These are phyloP conservation scores for Dromococcyx pavoninus DNA, from an alignment of 2,797 vertebrate genomes.

Conservation along the genomic window DNA sequence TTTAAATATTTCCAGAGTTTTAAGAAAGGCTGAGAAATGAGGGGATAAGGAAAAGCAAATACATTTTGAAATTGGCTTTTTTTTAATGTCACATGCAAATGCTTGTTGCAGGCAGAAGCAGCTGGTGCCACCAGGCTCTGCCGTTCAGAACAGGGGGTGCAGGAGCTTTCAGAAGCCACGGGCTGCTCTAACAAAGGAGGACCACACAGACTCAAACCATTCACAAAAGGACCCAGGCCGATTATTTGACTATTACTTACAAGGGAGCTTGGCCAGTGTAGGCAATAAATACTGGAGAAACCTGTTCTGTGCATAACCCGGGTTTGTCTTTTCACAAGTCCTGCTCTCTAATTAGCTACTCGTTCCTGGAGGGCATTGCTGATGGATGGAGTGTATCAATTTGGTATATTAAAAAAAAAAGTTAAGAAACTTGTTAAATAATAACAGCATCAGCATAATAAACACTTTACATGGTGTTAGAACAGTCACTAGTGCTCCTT, in stretches of 20 bases:
- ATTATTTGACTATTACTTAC: conserved; percentile 69
- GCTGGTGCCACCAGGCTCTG: conserved; percentile 62
- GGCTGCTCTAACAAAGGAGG: conserved; percentile 66
- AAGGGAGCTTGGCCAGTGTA: conserved; percentile 51
- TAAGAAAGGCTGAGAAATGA: neutral
- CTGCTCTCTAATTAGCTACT: conserved; percentile 65
- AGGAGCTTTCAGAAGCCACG: conserved; percentile 64
- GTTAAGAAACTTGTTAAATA: conserved; percentile 25
- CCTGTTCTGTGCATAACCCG: conserved; percentile 55
- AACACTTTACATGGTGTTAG: neutral
- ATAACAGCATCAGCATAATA: neutral
- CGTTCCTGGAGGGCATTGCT: conserved; percentile 53
- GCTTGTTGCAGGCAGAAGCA: conserved; percentile 57
- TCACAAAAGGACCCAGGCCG: conserved; percentile 62
- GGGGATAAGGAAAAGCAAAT: conserved; percentile 20
- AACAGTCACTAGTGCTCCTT: neutral
- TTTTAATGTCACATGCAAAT: conserved; percentile 55
- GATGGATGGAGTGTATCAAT: conserved; percentile 48
- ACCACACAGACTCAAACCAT: conserved; percentile 67
- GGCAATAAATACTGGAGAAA: conserved; percentile 69
- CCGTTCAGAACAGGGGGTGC: conserved; percentile 52
- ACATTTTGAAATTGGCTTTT: conserved; percentile 30
- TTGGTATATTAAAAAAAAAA: neutral
- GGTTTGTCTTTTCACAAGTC: conserved; percentile 58
- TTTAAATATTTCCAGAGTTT: neutral